Base-by-base conservation (phyloP, 2,113 vertebrate species). In the Cavia porcellus region DNA sequence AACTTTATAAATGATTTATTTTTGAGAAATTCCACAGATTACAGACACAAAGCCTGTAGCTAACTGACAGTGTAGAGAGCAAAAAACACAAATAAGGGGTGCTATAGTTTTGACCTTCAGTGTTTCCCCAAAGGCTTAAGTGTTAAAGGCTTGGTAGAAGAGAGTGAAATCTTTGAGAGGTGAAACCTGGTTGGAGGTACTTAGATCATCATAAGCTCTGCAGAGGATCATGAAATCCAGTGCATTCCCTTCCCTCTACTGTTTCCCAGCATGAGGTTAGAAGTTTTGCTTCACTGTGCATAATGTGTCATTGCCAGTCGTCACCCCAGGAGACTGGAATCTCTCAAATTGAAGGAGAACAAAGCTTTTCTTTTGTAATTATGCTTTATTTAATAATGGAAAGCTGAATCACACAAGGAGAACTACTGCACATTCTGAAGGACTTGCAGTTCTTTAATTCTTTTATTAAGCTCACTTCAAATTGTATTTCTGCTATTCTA, bases 141-240 rank as follows among this genome's bases (percentile, higher is more conserved):
- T 59, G 19, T 70, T 57, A 12, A 45, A 47, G 20, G 13, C 19
- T 55, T 68, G 22, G 35, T 32, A 12, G 11, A 4, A 72, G 55
- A 7, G 14, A 1, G 10, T 59, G 19, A 50, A 45, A 6, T 1
- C 28, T 68, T 4, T 14, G 47, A 55, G 42, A 19, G 47, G 15
- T 8, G 52, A 10, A 28, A 10, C 17, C 24, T 4, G 52, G 3
- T 0, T 38, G 61, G 35, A 30, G 24, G 45, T 30, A 9, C 17
- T 52, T 30, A 14, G 11, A 7, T 30, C n/a, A 6, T 6, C 30
- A 1, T 17, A 25, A 75, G 45, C 1, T 15, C 17, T 47, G 32
- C 2, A 38, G 3, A 38, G 1, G 35, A 52, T 19, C 52, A 9
- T 1, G 47, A 4, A 62, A n/a, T 19, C 4, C 32, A 5, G 17